phyloP scores from a whole-genome alignment of 2,888 invertebrate species.

The Beris chalybata region DNA sequence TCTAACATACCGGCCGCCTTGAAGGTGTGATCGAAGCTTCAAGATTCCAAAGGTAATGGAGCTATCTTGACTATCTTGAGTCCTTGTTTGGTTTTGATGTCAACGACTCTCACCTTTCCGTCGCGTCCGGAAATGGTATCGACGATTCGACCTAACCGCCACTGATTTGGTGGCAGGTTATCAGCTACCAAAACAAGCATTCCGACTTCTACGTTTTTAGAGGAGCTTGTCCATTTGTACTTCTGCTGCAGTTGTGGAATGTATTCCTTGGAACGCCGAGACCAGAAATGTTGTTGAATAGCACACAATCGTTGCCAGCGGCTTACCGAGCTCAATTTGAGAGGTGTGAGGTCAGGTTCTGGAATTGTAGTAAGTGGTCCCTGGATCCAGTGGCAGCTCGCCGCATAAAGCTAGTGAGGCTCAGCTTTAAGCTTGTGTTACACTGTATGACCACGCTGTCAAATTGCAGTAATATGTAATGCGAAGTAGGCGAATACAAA shows the following conservation, averaged over 20 bases:
- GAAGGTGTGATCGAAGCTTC: too few species aligned
- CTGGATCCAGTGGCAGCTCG: too few species aligned
- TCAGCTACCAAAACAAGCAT: not conserved
- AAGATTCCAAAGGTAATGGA: too few species aligned
- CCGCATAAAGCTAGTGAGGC: too few species aligned
- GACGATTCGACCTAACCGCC: not conserved
- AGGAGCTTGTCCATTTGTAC: not conserved
- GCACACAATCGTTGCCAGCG: slow-evolving; percentile 13
- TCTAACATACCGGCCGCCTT: too few species aligned
- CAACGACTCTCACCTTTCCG: not conserved
- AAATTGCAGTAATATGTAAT: too few species aligned
- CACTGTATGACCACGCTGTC: too few species aligned
- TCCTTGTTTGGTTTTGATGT: not conserved
- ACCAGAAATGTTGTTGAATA: slow-evolving; percentile 22
- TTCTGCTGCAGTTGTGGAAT: slow-evolving; percentile 21
- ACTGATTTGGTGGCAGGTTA: not conserved
- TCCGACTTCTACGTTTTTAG: slow-evolving; percentile 1
- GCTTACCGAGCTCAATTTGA: not conserved
- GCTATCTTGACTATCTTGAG: too few species aligned
- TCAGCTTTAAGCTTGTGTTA: too few species aligned
- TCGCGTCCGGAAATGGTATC: not conserved
- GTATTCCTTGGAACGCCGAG: slow-evolving; percentile 23
- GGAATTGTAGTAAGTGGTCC: not conserved
- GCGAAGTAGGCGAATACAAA: too few species aligned
- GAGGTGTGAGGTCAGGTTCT: not conserved